A percentile compares a stretch with the other conserved stretches of the same genome.
Conservation (phyloP, 2,113 vertebrate genomes). For the Pholis gunnellus region DNA sequence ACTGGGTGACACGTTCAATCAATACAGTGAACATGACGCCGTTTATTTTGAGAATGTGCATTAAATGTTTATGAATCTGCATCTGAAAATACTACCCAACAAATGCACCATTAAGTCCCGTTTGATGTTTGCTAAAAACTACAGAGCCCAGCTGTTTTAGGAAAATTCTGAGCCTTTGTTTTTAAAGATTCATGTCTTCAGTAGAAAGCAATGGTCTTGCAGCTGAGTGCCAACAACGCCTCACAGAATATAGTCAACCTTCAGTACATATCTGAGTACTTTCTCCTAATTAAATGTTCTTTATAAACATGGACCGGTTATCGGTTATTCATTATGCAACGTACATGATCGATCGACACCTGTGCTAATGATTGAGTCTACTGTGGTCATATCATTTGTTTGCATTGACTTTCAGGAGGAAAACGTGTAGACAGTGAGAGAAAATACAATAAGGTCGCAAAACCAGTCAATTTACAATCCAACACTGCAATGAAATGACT, state of each 20-base stretch:
- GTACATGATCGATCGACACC: constrained; percentile 37
- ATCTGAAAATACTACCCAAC: background rate
- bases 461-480: background rate
- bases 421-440: background rate
- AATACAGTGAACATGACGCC: background rate
- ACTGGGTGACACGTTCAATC: background rate
- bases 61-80: background rate
- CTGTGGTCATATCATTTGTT: constrained; percentile 31
- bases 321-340: constrained; percentile 54
- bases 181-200: background rate
- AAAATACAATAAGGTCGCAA: background rate
- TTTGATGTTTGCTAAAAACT: background rate
- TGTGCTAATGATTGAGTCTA: constrained; percentile 33
- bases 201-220: background rate
- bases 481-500: background rate
- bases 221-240: background rate
- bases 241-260: background rate
- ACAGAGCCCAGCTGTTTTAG: background rate
- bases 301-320: constrained; percentile 11
- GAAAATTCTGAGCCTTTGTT: background rate
- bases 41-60: background rate
- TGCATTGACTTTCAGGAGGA: constrained; percentile 9
- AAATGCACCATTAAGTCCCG: background rate
- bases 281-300: background rate
- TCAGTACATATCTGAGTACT: background rate